Evolutionary conservation across 2,113 vertebrate genomes (phyloP).

Genomic region (Isurus oxyrinchus): DNA sequence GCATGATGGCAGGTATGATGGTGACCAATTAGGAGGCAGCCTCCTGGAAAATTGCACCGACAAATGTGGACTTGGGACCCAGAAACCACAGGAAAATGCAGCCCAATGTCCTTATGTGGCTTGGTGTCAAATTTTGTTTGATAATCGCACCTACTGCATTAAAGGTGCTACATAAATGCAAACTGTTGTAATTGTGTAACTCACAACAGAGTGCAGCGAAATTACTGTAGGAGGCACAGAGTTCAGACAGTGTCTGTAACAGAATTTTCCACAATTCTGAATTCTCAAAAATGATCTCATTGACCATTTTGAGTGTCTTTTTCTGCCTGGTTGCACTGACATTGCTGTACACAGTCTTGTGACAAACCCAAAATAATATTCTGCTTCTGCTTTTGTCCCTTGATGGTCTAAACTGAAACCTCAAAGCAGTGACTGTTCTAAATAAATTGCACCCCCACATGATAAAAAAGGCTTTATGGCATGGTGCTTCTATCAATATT

Average conservation of each 20-base stretch:
- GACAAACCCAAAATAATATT: not conserved
- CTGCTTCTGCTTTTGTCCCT: not conserved
- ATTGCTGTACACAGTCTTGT: not conserved
- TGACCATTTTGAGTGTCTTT: not conserved
- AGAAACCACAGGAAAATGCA: too few species aligned
- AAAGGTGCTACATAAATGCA: not conserved
- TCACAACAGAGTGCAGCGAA: not conserved
- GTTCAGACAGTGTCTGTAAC: not conserved
- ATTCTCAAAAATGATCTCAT: not conserved
- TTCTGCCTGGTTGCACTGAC: not conserved
- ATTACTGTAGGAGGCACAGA: not conserved
- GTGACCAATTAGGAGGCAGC: too few species aligned
- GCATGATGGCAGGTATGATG: too few species aligned
- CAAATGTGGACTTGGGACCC: too few species aligned
- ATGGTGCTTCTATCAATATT: not conserved
- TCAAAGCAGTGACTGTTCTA: not conserved
- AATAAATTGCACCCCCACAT: not conserved
- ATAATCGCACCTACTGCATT: too few species aligned
- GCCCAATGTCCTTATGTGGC: not conserved
- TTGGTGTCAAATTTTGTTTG: not conserved
- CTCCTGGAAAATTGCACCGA: too few species aligned
- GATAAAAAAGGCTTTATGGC: not conserved
- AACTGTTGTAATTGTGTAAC: not conserved
- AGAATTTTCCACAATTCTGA: not conserved
- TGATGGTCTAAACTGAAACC: not conserved